A percentile compares a stretch with the other conserved stretches of the same genome.
Conservation (phyloP, 2,113 vertebrate genomes). For the Pandion haliaetus region DNA sequence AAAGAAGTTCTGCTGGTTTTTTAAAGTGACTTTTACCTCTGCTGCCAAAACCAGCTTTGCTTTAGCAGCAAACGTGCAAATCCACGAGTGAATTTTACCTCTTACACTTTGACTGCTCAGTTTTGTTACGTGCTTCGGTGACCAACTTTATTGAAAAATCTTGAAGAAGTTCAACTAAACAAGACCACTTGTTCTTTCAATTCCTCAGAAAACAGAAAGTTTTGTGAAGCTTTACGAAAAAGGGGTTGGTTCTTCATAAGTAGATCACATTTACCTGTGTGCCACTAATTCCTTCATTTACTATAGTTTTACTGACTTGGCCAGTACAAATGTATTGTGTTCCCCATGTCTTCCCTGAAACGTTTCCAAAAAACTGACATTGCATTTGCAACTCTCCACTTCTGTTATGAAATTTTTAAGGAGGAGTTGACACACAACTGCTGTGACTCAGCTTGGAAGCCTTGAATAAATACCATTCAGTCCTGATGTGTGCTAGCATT, state of each 20-base stretch:
- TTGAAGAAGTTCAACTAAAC: not conserved
- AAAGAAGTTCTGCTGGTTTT: not conserved
- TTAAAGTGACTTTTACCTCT: not conserved
- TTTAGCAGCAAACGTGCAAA: not conserved
- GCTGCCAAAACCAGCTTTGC: not conserved
- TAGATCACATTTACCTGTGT: not conserved
- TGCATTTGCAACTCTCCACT: not conserved
- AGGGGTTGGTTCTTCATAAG: accelerated
- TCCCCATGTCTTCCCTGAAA: not conserved
- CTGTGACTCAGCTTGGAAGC: not conserved
- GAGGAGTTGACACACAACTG: not conserved
- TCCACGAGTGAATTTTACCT: not conserved
- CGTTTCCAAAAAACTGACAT: not conserved
- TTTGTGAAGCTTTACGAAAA: not conserved
- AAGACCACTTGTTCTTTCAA: not conserved
- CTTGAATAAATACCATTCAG: not conserved
- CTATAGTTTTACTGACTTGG: not conserved
- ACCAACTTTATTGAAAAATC: not conserved
- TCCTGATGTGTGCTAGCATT: not conserved
- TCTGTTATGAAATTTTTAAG: not conserved
- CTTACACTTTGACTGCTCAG: not conserved
- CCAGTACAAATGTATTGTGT: not conserved
- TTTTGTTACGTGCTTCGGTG: not conserved
- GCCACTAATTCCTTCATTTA: not conserved
- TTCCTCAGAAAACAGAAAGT: not conserved